These are phyloP conservation scores for Oopsacas minuta DNA, from an alignment of 37 sponge, comb jelly and placozoan species.

Conservation along the genomic window DNA sequence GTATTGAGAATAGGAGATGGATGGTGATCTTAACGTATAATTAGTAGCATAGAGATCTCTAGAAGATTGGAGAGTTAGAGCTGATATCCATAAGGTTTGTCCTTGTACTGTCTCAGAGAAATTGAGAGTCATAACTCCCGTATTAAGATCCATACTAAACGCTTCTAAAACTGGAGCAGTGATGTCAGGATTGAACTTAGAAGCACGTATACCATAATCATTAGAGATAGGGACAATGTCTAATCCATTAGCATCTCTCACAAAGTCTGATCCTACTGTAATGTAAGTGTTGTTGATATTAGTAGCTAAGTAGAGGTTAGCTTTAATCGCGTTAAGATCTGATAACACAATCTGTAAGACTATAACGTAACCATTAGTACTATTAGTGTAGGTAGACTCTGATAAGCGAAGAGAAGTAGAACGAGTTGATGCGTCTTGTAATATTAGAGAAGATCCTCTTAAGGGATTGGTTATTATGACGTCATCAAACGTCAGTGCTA, in stretches of 20 bases:
- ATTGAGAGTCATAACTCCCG: not conserved
- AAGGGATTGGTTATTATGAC: not conserved
- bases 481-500: constrained; percentile 22
- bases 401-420: not conserved
- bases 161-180: not conserved
- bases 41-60: not conserved
- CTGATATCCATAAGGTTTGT: not conserved
- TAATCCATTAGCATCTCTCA: not conserved
- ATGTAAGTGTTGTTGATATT: constrained; percentile 14
- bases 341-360: not conserved
- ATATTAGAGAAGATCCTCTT: not conserved
- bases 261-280: not conserved
- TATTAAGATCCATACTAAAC: constrained; percentile 21
- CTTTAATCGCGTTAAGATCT: constrained; percentile 17
- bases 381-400: not conserved
- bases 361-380: constrained; percentile 4
- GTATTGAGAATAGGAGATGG: not conserved
- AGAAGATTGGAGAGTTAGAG: not conserved
- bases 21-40: not conserved
- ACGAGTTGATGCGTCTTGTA: not conserved
- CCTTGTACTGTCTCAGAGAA: constrained; percentile 21
- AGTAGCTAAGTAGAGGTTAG: constrained; percentile 8
- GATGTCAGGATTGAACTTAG: not conserved
- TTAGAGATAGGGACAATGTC: not conserved
- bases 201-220: not conserved